Evolutionary conservation across 2,113 vertebrate species (phyloP).

Genomic region (Crotalus helleri): DNA sequence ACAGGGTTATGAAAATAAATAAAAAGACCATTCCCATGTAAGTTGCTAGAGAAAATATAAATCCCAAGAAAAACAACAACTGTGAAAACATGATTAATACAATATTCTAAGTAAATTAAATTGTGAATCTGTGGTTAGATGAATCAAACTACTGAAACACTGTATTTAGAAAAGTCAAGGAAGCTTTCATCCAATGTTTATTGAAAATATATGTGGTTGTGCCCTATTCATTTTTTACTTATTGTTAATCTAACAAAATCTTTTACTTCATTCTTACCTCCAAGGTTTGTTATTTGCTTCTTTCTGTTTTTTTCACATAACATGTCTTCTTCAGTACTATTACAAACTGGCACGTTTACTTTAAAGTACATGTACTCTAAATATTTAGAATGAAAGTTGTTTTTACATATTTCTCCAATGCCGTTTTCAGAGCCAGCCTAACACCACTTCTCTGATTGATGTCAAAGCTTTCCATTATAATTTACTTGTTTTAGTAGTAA

Average conservation of each 20-base stretch:
- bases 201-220: constrained; percentile 46
- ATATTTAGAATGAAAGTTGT: constrained; percentile 56
- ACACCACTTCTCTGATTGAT: constrained; percentile 41
- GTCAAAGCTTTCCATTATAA: constrained; percentile 34
- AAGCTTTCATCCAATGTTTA: constrained; percentile 37
- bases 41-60: neutral
- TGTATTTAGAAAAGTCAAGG: neutral
- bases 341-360: constrained; percentile 52
- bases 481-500: constrained; percentile 40
- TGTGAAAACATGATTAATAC: neutral
- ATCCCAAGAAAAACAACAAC: neutral
- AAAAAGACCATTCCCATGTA: neutral
- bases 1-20: neutral
- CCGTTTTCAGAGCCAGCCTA: constrained; percentile 8
- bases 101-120: neutral
- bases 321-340: constrained; percentile 41
- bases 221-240: constrained; percentile 46
- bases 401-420: neutral
- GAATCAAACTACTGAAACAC: neutral
- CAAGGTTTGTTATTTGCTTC: constrained; percentile 42
- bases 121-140: neutral
- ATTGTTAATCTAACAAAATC: constrained; percentile 54
- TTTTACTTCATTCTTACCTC: constrained; percentile 45
- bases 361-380: constrained; percentile 52
- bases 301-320: constrained; percentile 47